Percentiles rank a stretch among this genome's conserved stretches.
phyloP scores from a whole-genome alignment of 1,140 invertebrate species.

The Ostrea denselamellosa region DNA sequence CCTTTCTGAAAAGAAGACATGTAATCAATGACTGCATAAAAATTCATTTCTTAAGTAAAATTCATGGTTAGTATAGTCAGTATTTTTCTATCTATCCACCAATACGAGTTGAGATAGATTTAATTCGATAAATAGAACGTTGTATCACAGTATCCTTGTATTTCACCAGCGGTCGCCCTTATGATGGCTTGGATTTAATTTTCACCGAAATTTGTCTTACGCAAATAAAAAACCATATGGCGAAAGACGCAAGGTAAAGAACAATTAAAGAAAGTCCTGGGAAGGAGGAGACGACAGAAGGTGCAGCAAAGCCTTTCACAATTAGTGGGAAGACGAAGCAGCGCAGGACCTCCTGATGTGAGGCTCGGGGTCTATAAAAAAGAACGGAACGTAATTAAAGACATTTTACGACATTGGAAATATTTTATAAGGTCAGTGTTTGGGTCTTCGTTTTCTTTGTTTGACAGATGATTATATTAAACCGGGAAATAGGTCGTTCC shows the following conservation, averaged over 20 bases:
- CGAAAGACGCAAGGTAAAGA: neutral
- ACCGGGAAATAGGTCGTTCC: no score
- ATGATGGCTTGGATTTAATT: slow-evolving; percentile 3
- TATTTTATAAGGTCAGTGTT: neutral
- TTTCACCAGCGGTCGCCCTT: neutral
- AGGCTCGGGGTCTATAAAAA: neutral
- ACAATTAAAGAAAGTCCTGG: neutral
- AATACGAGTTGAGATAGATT: neutral
- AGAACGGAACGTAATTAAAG: neutral
- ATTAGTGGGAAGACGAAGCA: neutral
- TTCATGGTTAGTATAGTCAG: no score
- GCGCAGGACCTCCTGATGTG: neutral
- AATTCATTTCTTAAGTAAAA: no score
- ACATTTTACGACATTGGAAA: neutral
- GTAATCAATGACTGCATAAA: no score
- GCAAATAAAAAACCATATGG: neutral
- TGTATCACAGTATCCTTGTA: neutral
- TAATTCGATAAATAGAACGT: neutral
- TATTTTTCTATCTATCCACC: no score
- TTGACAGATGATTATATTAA: no score
- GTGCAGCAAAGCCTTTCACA: neutral
- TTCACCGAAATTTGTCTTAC: neutral
- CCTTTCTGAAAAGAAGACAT: no score
- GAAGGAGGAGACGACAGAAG: neutral
- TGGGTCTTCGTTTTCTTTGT: no score